Evolutionary conservation across 2,888 invertebrate genomes (phyloP), one percentile per base, ranked within the genome.

Genomic region (Watsonalla cultraria): DNA sequence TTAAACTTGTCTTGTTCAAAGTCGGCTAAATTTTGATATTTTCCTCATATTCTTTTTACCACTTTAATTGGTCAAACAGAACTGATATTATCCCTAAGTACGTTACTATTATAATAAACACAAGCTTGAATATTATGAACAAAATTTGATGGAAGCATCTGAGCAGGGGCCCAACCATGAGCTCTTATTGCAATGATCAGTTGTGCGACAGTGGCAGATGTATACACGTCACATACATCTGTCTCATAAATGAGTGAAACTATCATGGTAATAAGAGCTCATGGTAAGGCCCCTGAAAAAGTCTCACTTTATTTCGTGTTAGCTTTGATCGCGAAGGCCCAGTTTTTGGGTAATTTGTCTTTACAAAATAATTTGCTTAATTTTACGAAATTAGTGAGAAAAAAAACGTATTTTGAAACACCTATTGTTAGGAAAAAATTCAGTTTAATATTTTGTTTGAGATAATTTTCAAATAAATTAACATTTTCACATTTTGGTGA

Each of bases 401-500:
- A 1, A 37, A 9, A 7, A 37, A 37, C 7, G 7, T 37, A 37
- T 37, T 37, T 37, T 8, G 37, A 37, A 37, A 37, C 6, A 37
- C 9, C 9, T 37, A 37, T 37, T 37, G 37, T 9, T 37, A 37
- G 9, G 0, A 11, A 42, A 42, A 42, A 42, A 11, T 11, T 42
- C 0, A 5, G 42, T 2, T 2, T 11, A 42, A 42, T 42, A 42
- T 42, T 42, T 42, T 39, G 7, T 39, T 8, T 39, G 39, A 7
- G 9, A 5, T 8, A 39, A 7, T 39, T 8, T 11, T 2, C 11
- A 2, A 11, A 42, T 24, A 42, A 11, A 5, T 42, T 42, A 42
- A 42, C 8, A 56, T 78, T 79, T 64, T 76, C 66, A 63, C 71
- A 76, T 60, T 61, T 57, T 72, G 74, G 68, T 73, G 73, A 74